Evolutionary conservation across 2,888 invertebrate species (phyloP), one percentile per base, ranked within the genome.

Genomic region (Apamea epomidion): DNA sequence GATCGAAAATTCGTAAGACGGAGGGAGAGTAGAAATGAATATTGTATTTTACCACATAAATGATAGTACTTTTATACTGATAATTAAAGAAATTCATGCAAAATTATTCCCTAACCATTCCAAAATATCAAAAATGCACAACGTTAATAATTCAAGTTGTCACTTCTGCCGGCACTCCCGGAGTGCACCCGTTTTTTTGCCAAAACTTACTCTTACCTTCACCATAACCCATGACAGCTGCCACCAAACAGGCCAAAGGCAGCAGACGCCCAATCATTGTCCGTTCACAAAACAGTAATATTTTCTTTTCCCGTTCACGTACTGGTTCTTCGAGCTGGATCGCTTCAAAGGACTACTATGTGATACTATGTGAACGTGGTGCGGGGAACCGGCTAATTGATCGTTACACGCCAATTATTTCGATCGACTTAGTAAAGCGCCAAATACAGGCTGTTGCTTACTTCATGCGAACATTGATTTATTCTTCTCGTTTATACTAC

Each of bases 341-440:
- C 68, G 71, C 32, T 51, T 73, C 69, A 77, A 73, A 86, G 77
- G 85, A 54, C 75, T 68, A 64, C 51, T 54, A 16, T 81, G 73
- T 74, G 48, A 54, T 51, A 81, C 62, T 58, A 58, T 70, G 70
- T 32, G 42, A 16, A 45, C 54, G 72, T 62, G 45, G 60, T 48
- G 74, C 75, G 74, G 51, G n/a, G n/a, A 80, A 62, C 29, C 76
- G 32, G 18, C 80, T 88, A 89, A 90, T 89, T 90, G 89, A 87
- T 84, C 86, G 76, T 84, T 85, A 83, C 64, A 77, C 80, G 81
- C 91, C 92, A 92, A 92, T 93, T 92, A 92, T 80, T 73, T 64
- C 69, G 76, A 89, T 89, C 89, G 89, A 86, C 76, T 88, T 89
- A 86, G 75, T 84, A 78, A 64, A 83, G 60, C 68, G 37, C 7